These are phyloP conservation scores for Orthonyx spaldingii DNA, from an alignment of 2,113 vertebrate genomes.

Conservation along the genomic window DNA sequence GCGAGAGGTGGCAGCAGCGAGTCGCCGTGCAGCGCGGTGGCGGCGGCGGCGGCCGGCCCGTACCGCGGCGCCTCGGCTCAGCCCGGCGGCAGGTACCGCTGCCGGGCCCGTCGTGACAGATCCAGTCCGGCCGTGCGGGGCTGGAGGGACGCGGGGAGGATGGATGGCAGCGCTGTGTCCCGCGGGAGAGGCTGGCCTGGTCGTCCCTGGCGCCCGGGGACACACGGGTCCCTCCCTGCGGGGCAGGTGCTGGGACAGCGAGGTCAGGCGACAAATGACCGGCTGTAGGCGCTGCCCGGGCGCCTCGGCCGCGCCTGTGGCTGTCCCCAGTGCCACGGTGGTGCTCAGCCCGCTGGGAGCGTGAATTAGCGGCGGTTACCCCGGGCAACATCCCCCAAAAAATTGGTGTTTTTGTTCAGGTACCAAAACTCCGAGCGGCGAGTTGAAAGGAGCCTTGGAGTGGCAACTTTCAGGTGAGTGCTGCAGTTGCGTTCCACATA, in stretches of 20 bases:
- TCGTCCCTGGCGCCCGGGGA: not conserved
- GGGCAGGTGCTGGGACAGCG: not conserved
- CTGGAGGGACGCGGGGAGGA: not conserved
- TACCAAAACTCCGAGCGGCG: not conserved
- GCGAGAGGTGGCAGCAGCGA: constrained; percentile 78
- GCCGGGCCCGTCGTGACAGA: not conserved
- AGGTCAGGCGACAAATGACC: too few relatives aligned
- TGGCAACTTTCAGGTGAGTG: not conserved
- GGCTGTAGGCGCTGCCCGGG: not conserved
- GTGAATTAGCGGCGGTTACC: not conserved
- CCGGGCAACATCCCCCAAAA: not conserved
- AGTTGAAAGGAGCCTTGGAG: not conserved
- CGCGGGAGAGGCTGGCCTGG: too few relatives aligned
- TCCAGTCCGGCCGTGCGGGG: not conserved
- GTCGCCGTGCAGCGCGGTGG: constrained; percentile 3
- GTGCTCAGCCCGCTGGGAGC: not conserved
- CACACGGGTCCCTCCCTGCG: not conserved
- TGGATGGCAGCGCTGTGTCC: not conserved
- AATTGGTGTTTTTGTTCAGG: not conserved
- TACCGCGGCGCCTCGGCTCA: not conserved
- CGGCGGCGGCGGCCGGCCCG: not conserved
- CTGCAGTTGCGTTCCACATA: not conserved
- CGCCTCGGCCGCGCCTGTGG: not conserved
- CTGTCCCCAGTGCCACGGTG: not conserved
- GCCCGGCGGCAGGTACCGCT: not conserved